Evolutionary conservation across 1,140 invertebrate species (phyloP), one percentile per base, ranked within the genome.

Genomic region (Drosophila novamexicana): DNA sequence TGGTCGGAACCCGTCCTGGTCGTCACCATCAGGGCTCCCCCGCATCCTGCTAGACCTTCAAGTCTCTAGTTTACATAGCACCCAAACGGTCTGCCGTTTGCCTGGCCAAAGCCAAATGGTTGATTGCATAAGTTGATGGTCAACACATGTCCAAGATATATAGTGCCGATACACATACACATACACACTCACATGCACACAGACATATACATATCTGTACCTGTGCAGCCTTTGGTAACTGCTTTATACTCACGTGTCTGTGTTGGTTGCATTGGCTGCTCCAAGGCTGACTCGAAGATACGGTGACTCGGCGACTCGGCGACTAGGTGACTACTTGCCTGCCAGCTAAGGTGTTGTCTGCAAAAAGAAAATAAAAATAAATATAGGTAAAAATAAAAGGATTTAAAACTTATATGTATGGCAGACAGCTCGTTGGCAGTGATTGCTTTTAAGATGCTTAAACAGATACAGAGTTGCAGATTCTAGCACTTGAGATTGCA

Each of bases 121-220:
- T 89, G 84, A 89, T 89, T 89, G 84, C 84, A 89, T 90, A 89
- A 89, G 84, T 89, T 89, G 84, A 89, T 89, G 84, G 84, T 76
- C 84, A 82, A 89, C 84, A 89, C 84, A 89, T 89, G 84, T 90
- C 85, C 81, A 68, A 86, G 83, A 83, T 86, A 86, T 88, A 79
- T 82, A 79, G 71, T 82, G 64, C 59, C 79, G 79, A 81, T 81
- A 81, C 59, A 54, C 40, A 39, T 42, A 69, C 16, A 58, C 22
- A 29, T 29, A 29, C 22, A 29, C 22, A 18, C 29, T 9, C 39
- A 14, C 53, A n/a, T 36, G n/a, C 6, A 29, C 12, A 42, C 62
- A 37, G 12, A 47, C 4, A 12, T 39, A 12, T 50, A 37, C 52
- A 14, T 72, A 9, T 54, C 6, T 22, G 40, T 14, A 50, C 36